These are phyloP conservation scores for Yponomeuta malinellus DNA, from an alignment of 2,888 invertebrate genomes.

Conservation along the genomic window DNA sequence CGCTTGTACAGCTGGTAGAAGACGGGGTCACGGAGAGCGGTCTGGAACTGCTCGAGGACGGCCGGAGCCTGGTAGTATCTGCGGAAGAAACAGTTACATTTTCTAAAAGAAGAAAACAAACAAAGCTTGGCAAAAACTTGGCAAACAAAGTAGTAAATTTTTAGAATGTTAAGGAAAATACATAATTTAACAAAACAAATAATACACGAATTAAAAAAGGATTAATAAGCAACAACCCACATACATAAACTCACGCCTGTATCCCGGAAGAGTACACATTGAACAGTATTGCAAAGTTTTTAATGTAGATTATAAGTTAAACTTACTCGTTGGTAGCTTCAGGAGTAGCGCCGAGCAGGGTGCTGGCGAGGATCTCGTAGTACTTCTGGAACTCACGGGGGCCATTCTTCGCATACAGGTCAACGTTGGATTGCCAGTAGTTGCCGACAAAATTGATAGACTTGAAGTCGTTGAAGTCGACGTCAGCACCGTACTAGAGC, in stretches of 20 bases:
- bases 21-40: conserved; percentile 78
- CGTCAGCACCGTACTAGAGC: conserved; percentile 18
- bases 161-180: too few species aligned
- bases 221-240: too few species aligned
- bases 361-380: conserved; percentile 53
- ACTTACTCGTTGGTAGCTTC: conserved; percentile 22
- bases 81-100: neutral
- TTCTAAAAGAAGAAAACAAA: neutral
- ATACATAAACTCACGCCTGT: too few species aligned
- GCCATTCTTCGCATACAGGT: conserved; percentile 24
- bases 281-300: too few species aligned
- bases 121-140: too few species aligned
- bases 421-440: conserved; percentile 54
- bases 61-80: conserved; percentile 12
- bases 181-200: too few species aligned
- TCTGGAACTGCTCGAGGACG: conserved; percentile 68
- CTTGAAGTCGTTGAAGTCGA: conserved; percentile 25
- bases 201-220: too few species aligned
- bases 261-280: too few species aligned
- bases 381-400: conserved; percentile 39
- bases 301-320: neutral
- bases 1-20: conserved; percentile 77
- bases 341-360: conserved; percentile 26
- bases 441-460: conserved; percentile 56
- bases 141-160: too few species aligned